Evolutionary conservation across 1,140 invertebrate genomes (phyloP).

Genomic region (Drosophila pseudoobscura): DNA sequence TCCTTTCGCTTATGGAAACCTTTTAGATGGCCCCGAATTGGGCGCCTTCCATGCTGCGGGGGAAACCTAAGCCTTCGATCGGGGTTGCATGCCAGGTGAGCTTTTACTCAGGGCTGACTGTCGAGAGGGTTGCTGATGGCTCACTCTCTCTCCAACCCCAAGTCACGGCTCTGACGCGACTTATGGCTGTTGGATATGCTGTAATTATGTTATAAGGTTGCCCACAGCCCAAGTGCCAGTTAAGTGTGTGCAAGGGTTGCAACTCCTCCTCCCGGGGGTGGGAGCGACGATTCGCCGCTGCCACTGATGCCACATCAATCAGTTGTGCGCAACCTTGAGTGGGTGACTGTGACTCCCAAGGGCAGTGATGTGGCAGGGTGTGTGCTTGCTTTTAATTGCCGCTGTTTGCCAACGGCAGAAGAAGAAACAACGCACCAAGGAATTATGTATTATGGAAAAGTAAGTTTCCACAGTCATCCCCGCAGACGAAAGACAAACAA

Average conservation of each 20-base stretch:
- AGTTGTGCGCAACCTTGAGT: conserved; percentile 23
- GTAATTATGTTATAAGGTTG: conserved; percentile 79
- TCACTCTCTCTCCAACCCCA: not conserved
- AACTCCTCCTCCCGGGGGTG: conserved; percentile 1
- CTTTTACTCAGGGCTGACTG: no score
- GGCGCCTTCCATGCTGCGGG: conserved; percentile 4
- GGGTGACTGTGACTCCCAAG: not conserved
- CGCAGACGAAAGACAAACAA: conserved; percentile 55
- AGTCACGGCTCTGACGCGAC: conserved; percentile 19
- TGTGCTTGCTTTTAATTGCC: conserved; percentile 51
- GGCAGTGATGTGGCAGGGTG: no score
- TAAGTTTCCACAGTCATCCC: conserved; percentile 39
- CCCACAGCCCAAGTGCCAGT: conserved; percentile 59
- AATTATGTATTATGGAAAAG: conserved; percentile 32
- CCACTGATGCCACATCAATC: conserved; percentile 55
- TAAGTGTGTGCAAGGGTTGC: conserved; percentile 50
- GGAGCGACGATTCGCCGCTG: conserved; percentile 15
- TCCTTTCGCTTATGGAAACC: no score
- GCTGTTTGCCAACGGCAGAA: conserved; percentile 11
- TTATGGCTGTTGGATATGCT: conserved; percentile 68
- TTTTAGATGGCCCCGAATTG: conserved; percentile 2
- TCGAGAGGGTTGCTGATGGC: conserved; percentile 43
- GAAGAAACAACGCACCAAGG: not conserved
- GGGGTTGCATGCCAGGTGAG: conserved; percentile 31
- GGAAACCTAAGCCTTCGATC: conserved; percentile 8